Evolutionary conservation across 2,888 invertebrate species (phyloP).

Genomic region (Scaptomyza polygonia): DNA sequence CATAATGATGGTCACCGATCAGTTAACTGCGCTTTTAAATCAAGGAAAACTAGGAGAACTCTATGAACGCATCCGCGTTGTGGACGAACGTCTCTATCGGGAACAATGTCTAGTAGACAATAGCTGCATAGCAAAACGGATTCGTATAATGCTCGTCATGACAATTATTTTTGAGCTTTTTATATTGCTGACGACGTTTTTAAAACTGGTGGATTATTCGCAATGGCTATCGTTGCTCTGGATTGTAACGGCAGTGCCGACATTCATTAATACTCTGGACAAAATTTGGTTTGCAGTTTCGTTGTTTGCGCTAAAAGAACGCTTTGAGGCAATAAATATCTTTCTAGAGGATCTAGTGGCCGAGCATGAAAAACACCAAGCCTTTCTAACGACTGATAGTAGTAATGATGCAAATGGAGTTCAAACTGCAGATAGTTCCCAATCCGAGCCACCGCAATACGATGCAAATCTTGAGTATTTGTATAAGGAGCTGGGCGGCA

Average conservation of each 20-base stretch:
- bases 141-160: constrained; percentile 75
- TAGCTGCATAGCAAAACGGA: constrained; percentile 63
- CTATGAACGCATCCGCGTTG: constrained; percentile 80
- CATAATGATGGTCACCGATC: constrained; percentile 83
- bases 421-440: constrained; percentile 32
- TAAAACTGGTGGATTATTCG: constrained; percentile 74
- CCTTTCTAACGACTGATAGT: constrained; percentile 45
- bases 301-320: constrained; percentile 79
- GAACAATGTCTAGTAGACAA: constrained; percentile 81
- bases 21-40: constrained; percentile 81
- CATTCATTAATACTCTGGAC: constrained; percentile 82
- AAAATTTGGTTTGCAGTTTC: constrained; percentile 84
- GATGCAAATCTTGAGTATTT: constrained; percentile 72
- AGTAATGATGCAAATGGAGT: not conserved
- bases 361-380: constrained; percentile 73
- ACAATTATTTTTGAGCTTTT: constrained; percentile 75
- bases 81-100: constrained; percentile 80
- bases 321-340: constrained; percentile 80
- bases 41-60: constrained; percentile 78
- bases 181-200: constrained; percentile 73
- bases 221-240: constrained; percentile 77
- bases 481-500: constrained; percentile 67
- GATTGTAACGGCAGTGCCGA: constrained; percentile 81
- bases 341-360: constrained; percentile 70
- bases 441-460: constrained; percentile 65